A percentile compares a stretch with the other conserved stretches of the same genome.
phyloP scores from a whole-genome alignment of 2,797 vertebrate species.

The Alcedo atthis region DNA sequence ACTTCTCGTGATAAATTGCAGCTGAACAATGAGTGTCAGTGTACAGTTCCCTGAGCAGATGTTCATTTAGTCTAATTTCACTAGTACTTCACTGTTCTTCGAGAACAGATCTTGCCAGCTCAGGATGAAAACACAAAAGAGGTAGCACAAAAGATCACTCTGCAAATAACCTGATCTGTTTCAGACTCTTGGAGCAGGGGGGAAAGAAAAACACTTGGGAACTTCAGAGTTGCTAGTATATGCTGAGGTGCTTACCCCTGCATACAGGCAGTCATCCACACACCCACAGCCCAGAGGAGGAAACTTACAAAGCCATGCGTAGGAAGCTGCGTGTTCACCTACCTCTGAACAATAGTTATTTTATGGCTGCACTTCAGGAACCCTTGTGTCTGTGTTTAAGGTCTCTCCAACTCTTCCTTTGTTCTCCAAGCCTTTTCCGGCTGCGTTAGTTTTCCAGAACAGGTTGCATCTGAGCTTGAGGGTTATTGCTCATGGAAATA shows the following conservation, averaged over 20 bases:
- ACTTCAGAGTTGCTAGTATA: not conserved
- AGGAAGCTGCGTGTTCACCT: constrained; percentile 64
- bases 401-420: constrained; percentile 49
- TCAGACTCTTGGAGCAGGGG: not conserved
- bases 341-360: constrained; percentile 61
- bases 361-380: constrained; percentile 57
- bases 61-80: constrained; percentile 73
- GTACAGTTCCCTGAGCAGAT: constrained; percentile 68
- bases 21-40: constrained; percentile 66
- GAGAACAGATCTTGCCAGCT: constrained; percentile 66
- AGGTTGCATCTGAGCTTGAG: not conserved
- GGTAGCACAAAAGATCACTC: constrained; percentile 59
- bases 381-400: constrained; percentile 27
- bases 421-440: constrained; percentile 35
- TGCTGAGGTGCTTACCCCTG: constrained; percentile 60
- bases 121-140: constrained; percentile 67
- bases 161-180: constrained; percentile 61
- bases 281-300: constrained; percentile 65
- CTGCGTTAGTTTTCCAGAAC: not conserved
- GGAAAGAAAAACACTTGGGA: not conserved
- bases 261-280: constrained; percentile 67
- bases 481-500: not conserved
- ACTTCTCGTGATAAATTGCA: constrained; percentile 53
- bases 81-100: constrained; percentile 69
- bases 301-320: constrained; percentile 53